Evolutionary conservation across 2,888 invertebrate genomes (phyloP).

Genomic region (Allolobophora icterica): DNA sequence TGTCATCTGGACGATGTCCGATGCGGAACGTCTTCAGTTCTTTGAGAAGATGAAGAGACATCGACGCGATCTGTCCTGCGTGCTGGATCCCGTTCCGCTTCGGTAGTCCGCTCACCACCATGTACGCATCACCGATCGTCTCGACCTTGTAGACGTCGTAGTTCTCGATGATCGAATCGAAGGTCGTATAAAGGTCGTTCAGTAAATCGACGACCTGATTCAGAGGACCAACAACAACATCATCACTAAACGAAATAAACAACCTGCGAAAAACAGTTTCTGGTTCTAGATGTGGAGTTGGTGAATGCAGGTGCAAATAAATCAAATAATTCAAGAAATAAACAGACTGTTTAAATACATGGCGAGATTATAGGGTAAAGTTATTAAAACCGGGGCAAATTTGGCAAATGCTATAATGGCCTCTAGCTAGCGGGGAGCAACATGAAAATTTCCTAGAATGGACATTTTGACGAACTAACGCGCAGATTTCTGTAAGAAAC

Average conservation of each 20-base stretch:
- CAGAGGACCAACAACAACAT: not conserved
- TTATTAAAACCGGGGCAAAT: not conserved
- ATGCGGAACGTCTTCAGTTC: conserved; percentile 76
- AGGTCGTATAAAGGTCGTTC: conserved; percentile 85
- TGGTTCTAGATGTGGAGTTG: not conserved
- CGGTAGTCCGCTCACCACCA: conserved; percentile 62
- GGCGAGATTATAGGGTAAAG: not conserved
- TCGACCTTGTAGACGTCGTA: conserved; percentile 68
- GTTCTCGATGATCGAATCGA: conserved; percentile 84
- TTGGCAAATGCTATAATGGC: not conserved
- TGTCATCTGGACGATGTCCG: conserved; percentile 86
- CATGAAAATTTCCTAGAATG: too few relatives aligned
- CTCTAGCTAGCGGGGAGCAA: too few relatives aligned
- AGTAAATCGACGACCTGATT: conserved; percentile 83
- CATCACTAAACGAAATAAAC: not conserved
- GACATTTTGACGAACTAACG: too few relatives aligned
- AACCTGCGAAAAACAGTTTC: not conserved
- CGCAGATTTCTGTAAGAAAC: too few relatives aligned
- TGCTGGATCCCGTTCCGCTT: conserved; percentile 60
- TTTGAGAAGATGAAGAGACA: conserved; percentile 59
- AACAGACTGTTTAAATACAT: not conserved
- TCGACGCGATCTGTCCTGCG: conserved; percentile 61
- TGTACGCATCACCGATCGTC: conserved; percentile 48
- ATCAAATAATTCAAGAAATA: not conserved
- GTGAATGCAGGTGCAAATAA: not conserved